These are phyloP conservation scores for Dynastes grantii DNA, from an alignment of 2,888 invertebrate species.

Conservation along the genomic window DNA sequence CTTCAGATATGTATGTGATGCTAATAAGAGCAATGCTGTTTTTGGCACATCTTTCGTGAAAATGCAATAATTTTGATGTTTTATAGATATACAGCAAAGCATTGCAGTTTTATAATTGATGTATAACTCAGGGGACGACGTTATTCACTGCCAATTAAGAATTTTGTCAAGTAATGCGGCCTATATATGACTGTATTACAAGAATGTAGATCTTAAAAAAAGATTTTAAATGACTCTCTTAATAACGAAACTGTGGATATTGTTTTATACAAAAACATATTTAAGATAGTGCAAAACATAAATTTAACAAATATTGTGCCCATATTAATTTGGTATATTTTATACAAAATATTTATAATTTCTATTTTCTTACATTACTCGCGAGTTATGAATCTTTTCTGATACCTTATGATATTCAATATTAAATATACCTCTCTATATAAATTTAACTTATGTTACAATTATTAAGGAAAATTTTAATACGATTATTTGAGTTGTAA, in stretches of 20 bases:
- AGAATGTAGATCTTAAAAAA: constrained; percentile 12
- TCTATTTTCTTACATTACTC: too few species aligned
- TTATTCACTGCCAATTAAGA: constrained; percentile 43
- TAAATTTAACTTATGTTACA: too few species aligned
- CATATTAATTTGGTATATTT: constrained; percentile 13
- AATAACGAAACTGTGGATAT: neutral
- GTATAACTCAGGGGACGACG: constrained; percentile 42
- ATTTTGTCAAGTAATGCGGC: constrained; percentile 37
- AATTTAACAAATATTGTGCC: constrained; percentile 5
- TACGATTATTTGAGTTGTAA: neutral
- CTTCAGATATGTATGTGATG: constrained; percentile 13
- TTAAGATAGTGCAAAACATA: constrained; percentile 1
- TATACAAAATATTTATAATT: neutral
- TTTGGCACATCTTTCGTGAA: constrained; percentile 24
- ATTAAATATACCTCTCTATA: constrained; percentile 7
- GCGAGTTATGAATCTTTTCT: neutral
- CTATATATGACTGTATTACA: constrained; percentile 20
- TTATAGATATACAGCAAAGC: neutral
- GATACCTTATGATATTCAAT: neutral
- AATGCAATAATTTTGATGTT: constrained; percentile 1
- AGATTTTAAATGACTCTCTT: constrained; percentile 5
- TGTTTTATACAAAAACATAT: neutral
- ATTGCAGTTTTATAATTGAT: constrained; percentile 26
- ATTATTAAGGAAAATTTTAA: neutral
- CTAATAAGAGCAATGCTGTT: neutral